These are phyloP conservation scores for Antennarius maculatus DNA, from an alignment of 2,797 vertebrate genomes.

Conservation along the genomic window DNA sequence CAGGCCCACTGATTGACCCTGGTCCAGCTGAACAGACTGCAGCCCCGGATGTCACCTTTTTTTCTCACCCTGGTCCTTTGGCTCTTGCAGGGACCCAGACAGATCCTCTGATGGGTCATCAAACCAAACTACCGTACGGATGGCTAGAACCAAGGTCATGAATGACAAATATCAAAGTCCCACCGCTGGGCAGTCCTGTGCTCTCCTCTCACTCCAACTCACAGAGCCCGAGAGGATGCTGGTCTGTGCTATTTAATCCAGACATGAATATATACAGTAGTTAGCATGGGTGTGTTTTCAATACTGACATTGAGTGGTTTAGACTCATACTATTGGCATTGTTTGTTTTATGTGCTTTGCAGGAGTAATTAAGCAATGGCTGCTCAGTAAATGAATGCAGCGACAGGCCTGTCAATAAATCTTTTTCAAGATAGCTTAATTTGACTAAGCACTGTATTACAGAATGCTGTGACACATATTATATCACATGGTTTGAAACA, in stretches of 20 bases:
- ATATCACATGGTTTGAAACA: conserved; percentile 80
- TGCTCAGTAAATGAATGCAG: conserved; percentile 75
- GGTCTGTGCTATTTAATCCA: conserved; percentile 31
- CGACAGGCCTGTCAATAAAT: conserved; percentile 76
- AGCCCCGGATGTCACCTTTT: conserved; percentile 62
- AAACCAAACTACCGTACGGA: conserved; percentile 67
- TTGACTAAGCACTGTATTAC: conserved; percentile 80
- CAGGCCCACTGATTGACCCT: conserved; percentile 67
- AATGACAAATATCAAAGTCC: conserved; percentile 65
- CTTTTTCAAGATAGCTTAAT: conserved; percentile 81
- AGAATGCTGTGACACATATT: conserved; percentile 77
- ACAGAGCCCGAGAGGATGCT: conserved; percentile 27
- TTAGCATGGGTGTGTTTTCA: conserved; percentile 58
- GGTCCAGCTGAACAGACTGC: conserved; percentile 73
- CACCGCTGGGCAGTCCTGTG: conserved; percentile 13
- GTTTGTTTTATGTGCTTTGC: conserved; percentile 76
- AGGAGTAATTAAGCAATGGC: conserved; percentile 78
- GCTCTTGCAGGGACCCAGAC: conserved; percentile 56
- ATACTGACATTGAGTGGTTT: conserved; percentile 72
- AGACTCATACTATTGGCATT: conserved; percentile 68
- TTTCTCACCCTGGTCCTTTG: conserved; percentile 52
- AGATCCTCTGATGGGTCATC: conserved; percentile 77
- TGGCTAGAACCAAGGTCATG: conserved; percentile 62
- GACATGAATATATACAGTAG: conserved; percentile 35
- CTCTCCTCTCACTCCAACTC: conserved; percentile 39